These are phyloP conservation scores for Pristionchus arcanus DNA, from an alignment of 2,888 invertebrate species.

Conservation along the genomic window DNA sequence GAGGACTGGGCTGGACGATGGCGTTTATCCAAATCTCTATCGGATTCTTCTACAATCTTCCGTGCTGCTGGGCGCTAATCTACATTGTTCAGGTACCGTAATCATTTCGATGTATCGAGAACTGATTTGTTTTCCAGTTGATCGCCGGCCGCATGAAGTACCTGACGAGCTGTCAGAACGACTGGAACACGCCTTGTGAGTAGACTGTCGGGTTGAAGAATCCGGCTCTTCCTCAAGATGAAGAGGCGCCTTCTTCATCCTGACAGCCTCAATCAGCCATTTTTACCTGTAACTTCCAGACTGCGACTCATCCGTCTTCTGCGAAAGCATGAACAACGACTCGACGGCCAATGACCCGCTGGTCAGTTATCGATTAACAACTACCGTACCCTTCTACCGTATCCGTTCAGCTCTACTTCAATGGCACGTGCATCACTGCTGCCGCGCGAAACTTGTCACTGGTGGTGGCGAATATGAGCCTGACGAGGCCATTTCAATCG, in stretches of 20 bases:
- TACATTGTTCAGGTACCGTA: constrained; percentile 62
- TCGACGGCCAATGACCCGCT: too few relatives aligned
- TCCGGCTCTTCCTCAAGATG: not conserved
- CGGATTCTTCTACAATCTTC: constrained; percentile 72
- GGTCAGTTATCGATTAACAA: not conserved
- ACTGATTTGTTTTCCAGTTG: constrained; percentile 58
- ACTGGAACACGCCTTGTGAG: constrained; percentile 59
- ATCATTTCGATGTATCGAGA: not conserved
- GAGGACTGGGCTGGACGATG: constrained; percentile 91
- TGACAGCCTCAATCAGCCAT: too few relatives aligned
- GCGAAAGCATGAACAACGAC: not conserved
- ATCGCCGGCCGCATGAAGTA: constrained; percentile 46
- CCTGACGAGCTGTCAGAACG: constrained; percentile 63
- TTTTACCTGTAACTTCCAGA: not conserved
- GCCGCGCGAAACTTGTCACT: not conserved
- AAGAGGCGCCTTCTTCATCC: too few relatives aligned
- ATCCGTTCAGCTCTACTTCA: constrained; percentile 57
- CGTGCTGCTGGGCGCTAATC: constrained; percentile 72
- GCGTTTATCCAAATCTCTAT: constrained; percentile 91
- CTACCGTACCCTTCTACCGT: not conserved
- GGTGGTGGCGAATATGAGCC: not conserved
- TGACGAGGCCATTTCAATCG: not conserved
- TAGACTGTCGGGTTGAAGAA: not conserved
- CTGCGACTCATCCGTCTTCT: not conserved
- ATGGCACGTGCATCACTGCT: constrained; percentile 58